Evolutionary conservation across 2,113 vertebrate genomes (phyloP), one percentile per base, ranked within the genome.

Genomic region (Chionomys nivalis): DNA sequence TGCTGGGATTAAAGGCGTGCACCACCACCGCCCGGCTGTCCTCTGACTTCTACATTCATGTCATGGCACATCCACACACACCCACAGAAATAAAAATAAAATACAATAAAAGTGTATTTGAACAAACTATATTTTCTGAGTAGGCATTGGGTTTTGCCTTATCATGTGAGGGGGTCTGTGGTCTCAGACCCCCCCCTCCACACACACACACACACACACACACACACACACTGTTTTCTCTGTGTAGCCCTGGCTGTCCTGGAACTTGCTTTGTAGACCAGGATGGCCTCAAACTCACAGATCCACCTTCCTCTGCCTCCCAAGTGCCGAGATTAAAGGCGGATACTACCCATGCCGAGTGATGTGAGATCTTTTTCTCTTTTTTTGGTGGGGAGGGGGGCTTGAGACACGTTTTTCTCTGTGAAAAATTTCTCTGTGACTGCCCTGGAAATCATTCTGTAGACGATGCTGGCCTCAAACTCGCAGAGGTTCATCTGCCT

Each of bases 21-120:
- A n/a, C n/a, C n/a, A n/a, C n/a, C n/a, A n/a, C n/a, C n/a, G n/a
- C n/a, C n/a, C n/a, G n/a, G n/a, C n/a, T 65, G 26, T 65, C 58
- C 61, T 66, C 61, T 65, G 81, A 65, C 55, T 19, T 31, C 31
- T 26, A 83, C 24, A 28, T 61, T 65, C 58, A 5, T 31, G 26
- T 16, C n/a, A 31, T 65, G 58, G 14, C 58, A 85, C 39, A 85
- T 8, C 79, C 36, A 39, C 55, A 58, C 33, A 61, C 36, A 42
- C 9, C 65, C 28, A 33, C 26, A 87, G 63, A 47, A 49, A 17
- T 10, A 10, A 47, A 47, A 66, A 17, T 47, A 86, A 66, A 79
- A 68, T 65, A 36, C 89, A 70, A 78, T 49, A 93, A 92, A 87
- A 96, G 63, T 9, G 89, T 44, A 66, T 97, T 93, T 96, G 93